Percentiles rank a stretch among this genome's conserved stretches.
Conservation (phyloP, 2,113 vertebrate genomes). For the Pterophyllum scalare region DNA sequence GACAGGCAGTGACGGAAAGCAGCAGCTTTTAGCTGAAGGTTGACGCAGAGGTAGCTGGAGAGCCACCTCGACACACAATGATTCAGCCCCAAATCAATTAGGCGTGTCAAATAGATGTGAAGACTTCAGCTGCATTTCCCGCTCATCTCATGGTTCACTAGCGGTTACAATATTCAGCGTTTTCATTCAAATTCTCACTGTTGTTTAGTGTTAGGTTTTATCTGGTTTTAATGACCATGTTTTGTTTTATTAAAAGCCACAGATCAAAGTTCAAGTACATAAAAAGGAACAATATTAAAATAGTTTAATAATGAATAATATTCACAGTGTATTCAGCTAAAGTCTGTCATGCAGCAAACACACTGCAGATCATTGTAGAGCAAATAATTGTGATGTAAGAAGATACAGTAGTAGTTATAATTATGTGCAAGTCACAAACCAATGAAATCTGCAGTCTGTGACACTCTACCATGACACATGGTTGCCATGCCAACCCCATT, state of each 20-base stretch:
- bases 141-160: not conserved
- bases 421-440: no score
- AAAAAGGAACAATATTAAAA: not conserved
- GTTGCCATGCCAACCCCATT: slow-evolving; percentile 65
- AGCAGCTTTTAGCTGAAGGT: slow-evolving; percentile 41
- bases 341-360: not conserved
- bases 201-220: not conserved
- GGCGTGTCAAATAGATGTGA: slow-evolving; percentile 11
- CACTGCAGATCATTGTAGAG: not conserved
- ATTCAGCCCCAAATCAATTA: slow-evolving; percentile 45
- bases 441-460: slow-evolving; percentile 33
- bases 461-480: slow-evolving; percentile 41
- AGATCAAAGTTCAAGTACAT: not conserved
- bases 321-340: not conserved
- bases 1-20: not conserved
- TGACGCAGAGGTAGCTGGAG: slow-evolving; percentile 44
- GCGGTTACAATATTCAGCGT: not conserved
- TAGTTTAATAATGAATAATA: not conserved
- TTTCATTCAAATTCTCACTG: not conserved
- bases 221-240: not conserved
- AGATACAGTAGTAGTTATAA: not conserved
- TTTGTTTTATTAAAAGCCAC: not conserved
- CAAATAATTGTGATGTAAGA: not conserved
- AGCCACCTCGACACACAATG: slow-evolving; percentile 11
- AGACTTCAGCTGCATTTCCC: slow-evolving; percentile 18